These are phyloP conservation scores for Lithophane leautieri DNA, from an alignment of 2,888 invertebrate genomes.

Conservation along the genomic window DNA sequence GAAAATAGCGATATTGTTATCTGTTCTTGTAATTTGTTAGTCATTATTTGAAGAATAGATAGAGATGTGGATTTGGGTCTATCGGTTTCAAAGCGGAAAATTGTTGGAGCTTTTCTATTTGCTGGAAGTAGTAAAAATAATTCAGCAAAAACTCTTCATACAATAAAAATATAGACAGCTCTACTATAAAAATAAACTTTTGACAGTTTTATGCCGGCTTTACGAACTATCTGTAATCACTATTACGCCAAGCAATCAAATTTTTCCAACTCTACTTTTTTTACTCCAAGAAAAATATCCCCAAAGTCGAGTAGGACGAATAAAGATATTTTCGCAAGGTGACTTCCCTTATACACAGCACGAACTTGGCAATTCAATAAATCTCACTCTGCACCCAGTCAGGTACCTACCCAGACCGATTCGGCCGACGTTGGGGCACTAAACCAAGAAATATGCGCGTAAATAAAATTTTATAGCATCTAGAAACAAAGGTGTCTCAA, in stretches of 20 bases:
- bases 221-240: slow-evolving; percentile 29
- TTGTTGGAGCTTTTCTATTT: neutral
- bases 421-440: slow-evolving; percentile 53
- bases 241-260: slow-evolving; percentile 28
- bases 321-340: slow-evolving; percentile 74
- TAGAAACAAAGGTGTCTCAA: slow-evolving; percentile 68
- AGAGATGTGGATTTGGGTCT: slow-evolving; percentile 26
- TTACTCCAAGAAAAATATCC: slow-evolving; percentile 54
- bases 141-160: slow-evolving; percentile 20
- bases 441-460: slow-evolving; percentile 69
- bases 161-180: neutral
- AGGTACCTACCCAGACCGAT: slow-evolving; percentile 53
- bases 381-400: slow-evolving; percentile 52
- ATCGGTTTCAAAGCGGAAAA: neutral
- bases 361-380: slow-evolving; percentile 59
- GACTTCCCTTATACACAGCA: slow-evolving; percentile 67
- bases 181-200: slow-evolving; percentile 35
- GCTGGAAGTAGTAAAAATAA: slow-evolving; percentile 7
- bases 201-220: slow-evolving; percentile 40
- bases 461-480: slow-evolving; percentile 73
- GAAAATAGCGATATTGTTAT: slow-evolving; percentile 57
- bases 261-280: slow-evolving; percentile 40
- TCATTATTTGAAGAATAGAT: slow-evolving; percentile 21
- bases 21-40: slow-evolving; percentile 47
- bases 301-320: slow-evolving; percentile 71